Evolutionary conservation across 2,888 invertebrate species (phyloP).

Genomic region (Stenichneumon culpator): DNA sequence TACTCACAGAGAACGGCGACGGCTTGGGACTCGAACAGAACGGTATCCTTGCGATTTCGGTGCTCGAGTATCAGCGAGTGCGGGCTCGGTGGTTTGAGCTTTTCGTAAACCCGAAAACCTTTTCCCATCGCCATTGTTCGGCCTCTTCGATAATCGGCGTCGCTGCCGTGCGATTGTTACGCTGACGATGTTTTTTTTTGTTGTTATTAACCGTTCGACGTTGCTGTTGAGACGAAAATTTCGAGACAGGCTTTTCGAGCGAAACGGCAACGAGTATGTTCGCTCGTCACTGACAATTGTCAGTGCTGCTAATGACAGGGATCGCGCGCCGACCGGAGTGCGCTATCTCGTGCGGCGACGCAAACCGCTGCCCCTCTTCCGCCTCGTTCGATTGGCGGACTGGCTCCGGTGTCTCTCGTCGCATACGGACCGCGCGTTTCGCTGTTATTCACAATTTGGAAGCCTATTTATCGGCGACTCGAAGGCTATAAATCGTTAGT

Average conservation of each 20-base stretch:
- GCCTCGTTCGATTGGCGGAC: neutral
- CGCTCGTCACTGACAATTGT: slow-evolving; percentile 6
- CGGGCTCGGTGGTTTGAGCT: slow-evolving; percentile 93
- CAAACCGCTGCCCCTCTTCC: slow-evolving; percentile 18
- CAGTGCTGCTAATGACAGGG: slow-evolving; percentile 56
- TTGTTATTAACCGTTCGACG: neutral
- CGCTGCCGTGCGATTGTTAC: neutral
- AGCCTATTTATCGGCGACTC: too few species aligned
- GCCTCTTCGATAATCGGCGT: slow-evolving; percentile 31
- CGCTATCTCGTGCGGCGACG: slow-evolving; percentile 64
- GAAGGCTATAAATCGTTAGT: too few species aligned
- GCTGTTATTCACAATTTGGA: neutral
- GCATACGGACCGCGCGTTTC: neutral
- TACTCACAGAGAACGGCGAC: slow-evolving; percentile 93
- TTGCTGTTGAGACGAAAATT: neutral
- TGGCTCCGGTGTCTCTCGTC: neutral
- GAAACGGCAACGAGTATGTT: neutral
- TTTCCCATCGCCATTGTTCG: slow-evolving; percentile 96
- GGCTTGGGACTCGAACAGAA: slow-evolving; percentile 97
- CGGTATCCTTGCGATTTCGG: slow-evolving; percentile 93
- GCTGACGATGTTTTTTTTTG: neutral
- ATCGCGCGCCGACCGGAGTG: slow-evolving; percentile 60
- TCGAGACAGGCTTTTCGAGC: neutral
- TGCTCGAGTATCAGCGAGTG: slow-evolving; percentile 97
- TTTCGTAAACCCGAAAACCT: slow-evolving; percentile 95